Base-by-base conservation (phyloP, 2,113 vertebrate species). In the Leucoraja erinaceus region DNA sequence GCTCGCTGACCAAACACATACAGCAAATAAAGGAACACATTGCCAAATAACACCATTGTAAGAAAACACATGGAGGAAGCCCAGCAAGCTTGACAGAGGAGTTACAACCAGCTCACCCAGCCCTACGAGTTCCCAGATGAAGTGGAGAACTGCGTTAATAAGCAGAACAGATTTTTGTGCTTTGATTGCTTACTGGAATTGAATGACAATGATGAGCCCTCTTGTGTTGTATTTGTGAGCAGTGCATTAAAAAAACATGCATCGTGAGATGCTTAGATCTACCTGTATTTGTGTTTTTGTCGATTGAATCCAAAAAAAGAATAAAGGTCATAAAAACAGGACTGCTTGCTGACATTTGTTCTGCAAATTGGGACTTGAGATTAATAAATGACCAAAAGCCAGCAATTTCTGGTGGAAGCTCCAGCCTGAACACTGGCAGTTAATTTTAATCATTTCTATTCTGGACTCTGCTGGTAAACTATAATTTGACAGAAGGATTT, bases 401-500 rank as follows among this genome's bases (percentile, higher is more conserved):
- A 91, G 90, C 66, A 91, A 91, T 91, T 91, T 72, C 18, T 6
- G 9, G 9, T 10, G 38, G 66, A 68, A 54, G 38, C 90, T 72
- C 90, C 9, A 11, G 33, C 47, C n/a, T 47, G 20, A 47, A 25
- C 22, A 91, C 47, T 28, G 11, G 38, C 63, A 68, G 33, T 91
- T 91, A 47, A 72, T 72, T 70, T 91, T 91, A 91, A 91, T 91
- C 38, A 91, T 91, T 72, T 47, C 0, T 33, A 91, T 47, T 16
- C 90, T 91, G 90, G 90, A 91, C 33, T 25, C 7, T 72, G 66
- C 33, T 91, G 90, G 72, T 91, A 72, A 72, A 31, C 66, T 54
- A 25, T 72, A 72, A 91, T 91, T 91, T 91, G 66, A 54, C 90
- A 91, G 59, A 61, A 38, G 90, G 20, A 91, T 91, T 91, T 91